Evolutionary conservation across 2,888 invertebrate species (phyloP), one percentile per base, ranked within the genome.

Genomic region (Apamea anceps): DNA sequence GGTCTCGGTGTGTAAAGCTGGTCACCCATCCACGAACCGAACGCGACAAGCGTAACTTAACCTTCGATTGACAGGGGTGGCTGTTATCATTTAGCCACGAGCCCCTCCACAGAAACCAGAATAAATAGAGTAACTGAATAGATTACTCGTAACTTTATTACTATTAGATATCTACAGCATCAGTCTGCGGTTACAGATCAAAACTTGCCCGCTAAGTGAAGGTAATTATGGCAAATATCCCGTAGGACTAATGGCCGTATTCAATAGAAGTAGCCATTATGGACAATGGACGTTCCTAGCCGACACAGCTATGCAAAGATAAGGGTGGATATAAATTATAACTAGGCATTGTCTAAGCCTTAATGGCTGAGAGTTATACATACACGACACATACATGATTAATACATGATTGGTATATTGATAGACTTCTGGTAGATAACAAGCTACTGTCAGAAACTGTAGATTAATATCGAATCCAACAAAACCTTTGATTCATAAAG

Each of bases 181-280:
- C 21, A 66, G 72, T 68, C 48, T 45, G 21, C 13, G 15, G 32
- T 57, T 18, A 65, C 32, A 32, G 37, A 79, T 65, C 68, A 48
- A 54, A 84, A 72, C 15, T 25, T 60, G 13, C 28, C 28, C 0
- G 15, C 48, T 62, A 63, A 80, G 65, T 72, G 60, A 51, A 37
- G 60, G 60, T 73, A 75, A 76, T 84, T 66, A 73, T 62, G 32
- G 51, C 75, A 54, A 79, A 83, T 79, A 75, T 75, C 65, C 65
- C 68, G 51, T 1, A 84, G 72, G 65, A 80, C 70, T 73, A 84
- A 84, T 84, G 70, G 65, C 21, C 54, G 57, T 72, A 76, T 84
- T 84, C 54, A 73, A 80, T 76, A 32, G 65, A 48, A 66, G 83
- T 72, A 76, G 62, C 70, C 54, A 84, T 84, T 80, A 84, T 5